Conservation (phyloP, 2,888 invertebrate genomes). For the Mythimna loreyi region DNA sequence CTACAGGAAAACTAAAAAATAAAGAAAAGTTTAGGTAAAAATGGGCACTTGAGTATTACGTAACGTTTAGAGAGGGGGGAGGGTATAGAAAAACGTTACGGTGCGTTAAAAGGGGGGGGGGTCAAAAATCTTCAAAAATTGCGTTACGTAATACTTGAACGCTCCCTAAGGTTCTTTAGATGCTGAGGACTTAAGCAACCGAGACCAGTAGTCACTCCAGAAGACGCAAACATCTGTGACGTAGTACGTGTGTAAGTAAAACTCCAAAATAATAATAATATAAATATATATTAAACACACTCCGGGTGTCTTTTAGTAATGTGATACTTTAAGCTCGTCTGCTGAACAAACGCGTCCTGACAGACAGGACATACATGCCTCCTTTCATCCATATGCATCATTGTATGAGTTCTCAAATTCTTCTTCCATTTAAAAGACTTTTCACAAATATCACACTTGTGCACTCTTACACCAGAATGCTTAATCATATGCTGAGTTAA, state of each 20-base stretch:
- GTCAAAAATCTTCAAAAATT: too few species aligned
- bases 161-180: too few species aligned
- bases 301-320: conserved; percentile 70
- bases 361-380: conserved; percentile 71
- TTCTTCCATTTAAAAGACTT: conserved; percentile 61
- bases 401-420: conserved; percentile 64
- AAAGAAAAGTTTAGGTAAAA: too few species aligned
- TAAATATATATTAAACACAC: conserved; percentile 43
- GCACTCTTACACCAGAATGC: conserved; percentile 24
- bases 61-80: too few species aligned
- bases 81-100: too few species aligned
- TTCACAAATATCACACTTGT: conserved; percentile 74
- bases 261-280: background rate
- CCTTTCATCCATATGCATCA: conserved; percentile 72
- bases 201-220: too few species aligned
- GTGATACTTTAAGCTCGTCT: conserved; percentile 71
- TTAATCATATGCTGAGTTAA: conserved; percentile 59
- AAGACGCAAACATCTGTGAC: too few species aligned
- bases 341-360: conserved; percentile 75
- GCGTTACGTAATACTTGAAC: too few species aligned
- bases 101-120: too few species aligned
- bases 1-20: too few species aligned
- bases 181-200: too few species aligned
- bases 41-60: too few species aligned
- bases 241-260: conserved; percentile 21